These are phyloP conservation scores for Melanaphis sacchari DNA, from an alignment of 1,140 invertebrate species.

Conservation along the genomic window DNA sequence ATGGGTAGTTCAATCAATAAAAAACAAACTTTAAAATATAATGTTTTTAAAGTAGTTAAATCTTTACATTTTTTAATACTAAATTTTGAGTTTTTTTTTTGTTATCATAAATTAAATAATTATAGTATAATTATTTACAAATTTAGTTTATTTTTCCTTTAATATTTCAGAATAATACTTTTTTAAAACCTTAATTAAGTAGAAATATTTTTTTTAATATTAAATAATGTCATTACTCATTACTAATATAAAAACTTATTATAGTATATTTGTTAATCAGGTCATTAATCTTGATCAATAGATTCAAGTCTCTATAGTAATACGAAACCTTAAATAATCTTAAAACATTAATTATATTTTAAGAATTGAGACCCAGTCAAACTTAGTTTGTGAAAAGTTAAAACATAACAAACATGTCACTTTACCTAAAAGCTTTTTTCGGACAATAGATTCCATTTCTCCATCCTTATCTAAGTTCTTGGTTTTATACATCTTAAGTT, in stretches of 20 bases:
- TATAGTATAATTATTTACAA: neutral
- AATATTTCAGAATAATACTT: neutral
- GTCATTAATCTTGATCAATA: too few species aligned
- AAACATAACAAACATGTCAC: neutral
- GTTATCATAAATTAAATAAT: neutral
- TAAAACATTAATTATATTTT: neutral
- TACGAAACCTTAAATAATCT: too few species aligned
- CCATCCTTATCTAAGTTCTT: constrained; percentile 85
- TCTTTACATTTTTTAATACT: too few species aligned
- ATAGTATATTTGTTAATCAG: too few species aligned
- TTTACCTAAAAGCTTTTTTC: constrained; percentile 78
- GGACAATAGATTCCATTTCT: constrained; percentile 79
- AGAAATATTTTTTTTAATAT: neutral
- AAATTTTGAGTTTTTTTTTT: too few species aligned
- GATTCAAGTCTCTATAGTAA: too few species aligned
- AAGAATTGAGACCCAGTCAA: neutral
- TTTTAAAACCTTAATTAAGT: neutral
- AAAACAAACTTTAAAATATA: neutral
- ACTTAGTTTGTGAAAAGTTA: neutral
- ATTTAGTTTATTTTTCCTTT: neutral
- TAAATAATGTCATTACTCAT: neutral
- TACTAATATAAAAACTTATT: too few species aligned
- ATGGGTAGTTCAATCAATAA: neutral
- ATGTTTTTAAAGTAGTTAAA: too few species aligned
- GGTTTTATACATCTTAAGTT: constrained; percentile 79